Evolutionary conservation across 2,888 invertebrate species (phyloP).

Genomic region (Ctena decussata): DNA sequence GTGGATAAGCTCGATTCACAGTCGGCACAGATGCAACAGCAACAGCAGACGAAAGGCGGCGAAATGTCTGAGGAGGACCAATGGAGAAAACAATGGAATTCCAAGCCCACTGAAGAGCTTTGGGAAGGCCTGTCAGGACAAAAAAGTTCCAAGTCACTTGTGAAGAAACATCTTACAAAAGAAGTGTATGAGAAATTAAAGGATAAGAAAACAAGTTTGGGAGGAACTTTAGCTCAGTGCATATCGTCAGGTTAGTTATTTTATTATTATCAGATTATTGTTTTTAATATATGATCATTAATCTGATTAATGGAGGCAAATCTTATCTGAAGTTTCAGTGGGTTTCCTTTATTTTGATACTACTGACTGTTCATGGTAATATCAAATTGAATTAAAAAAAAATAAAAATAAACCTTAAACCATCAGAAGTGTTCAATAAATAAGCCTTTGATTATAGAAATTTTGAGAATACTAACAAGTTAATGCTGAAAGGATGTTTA

Average conservation of each 20-base stretch:
- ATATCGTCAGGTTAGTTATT: constrained; percentile 90
- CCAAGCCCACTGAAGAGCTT: constrained; percentile 58
- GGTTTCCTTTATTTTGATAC: too few relatives aligned
- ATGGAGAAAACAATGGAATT: constrained; percentile 53
- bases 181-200: constrained; percentile 72
- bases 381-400: too few relatives aligned
- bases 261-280: too few relatives aligned
- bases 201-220: constrained; percentile 75
- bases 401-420: too few relatives aligned
- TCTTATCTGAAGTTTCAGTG: too few relatives aligned
- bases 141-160: constrained; percentile 87
- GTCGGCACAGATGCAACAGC: constrained; percentile 45
- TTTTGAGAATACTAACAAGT: too few relatives aligned
- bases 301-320: too few relatives aligned
- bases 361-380: too few relatives aligned
- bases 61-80: constrained; percentile 44
- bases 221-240: constrained; percentile 80
- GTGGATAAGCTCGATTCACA: constrained; percentile 49
- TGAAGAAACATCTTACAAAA: constrained; percentile 88
- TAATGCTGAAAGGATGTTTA: too few relatives aligned
- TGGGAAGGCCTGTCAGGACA: constrained; percentile 66
- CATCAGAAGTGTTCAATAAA: too few relatives aligned
- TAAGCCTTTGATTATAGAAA: too few relatives aligned
- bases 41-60: constrained; percentile 26
- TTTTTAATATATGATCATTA: too few relatives aligned